Percentiles rank a stretch among this genome's conserved stretches.
phyloP scores from a whole-genome alignment of 2,888 invertebrate genomes.

The Mesorhabditis sp. region DNA sequence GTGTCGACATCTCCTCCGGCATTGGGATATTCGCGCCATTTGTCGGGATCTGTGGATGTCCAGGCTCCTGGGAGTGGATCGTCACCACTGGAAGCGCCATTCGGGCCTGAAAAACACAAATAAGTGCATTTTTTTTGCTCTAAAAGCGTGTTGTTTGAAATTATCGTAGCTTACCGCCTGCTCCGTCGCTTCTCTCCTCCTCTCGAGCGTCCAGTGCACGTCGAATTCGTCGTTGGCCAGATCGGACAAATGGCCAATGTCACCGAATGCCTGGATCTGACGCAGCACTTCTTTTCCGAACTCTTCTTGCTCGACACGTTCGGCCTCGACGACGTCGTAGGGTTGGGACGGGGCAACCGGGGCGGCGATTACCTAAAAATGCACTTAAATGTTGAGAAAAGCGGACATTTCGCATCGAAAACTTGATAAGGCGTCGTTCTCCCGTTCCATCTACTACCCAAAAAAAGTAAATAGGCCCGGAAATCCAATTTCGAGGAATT shows the following conservation, averaged over 20 bases:
- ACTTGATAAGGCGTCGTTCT: background rate
- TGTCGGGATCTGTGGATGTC: background rate
- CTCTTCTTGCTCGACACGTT: constrained; percentile 42
- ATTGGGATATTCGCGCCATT: constrained; percentile 4
- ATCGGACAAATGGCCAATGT: constrained; percentile 19
- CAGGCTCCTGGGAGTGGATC: background rate
- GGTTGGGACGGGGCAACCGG: constrained; percentile 48
- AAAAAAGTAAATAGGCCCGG: no score
- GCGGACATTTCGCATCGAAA: no score
- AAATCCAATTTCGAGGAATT: no score
- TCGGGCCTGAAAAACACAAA: constrained; percentile 3
- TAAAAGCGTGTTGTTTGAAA: background rate
- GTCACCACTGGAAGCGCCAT: constrained; percentile 8
- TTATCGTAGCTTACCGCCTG: background rate
- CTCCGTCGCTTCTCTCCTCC: constrained; percentile 10
- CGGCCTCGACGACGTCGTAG: constrained; percentile 44
- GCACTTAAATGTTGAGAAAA: background rate
- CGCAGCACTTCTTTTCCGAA: constrained; percentile 46
- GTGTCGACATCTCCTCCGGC: background rate
- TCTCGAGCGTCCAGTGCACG: constrained; percentile 51
- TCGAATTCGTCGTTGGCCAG: constrained; percentile 56
- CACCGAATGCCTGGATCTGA: constrained; percentile 50
- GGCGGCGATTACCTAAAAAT: constrained; percentile 43
- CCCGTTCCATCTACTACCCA: no score
- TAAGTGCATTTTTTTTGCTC: background rate